Base-by-base conservation (phyloP, 2,888 invertebrate genomes). In the Lomographa bimaculata region DNA sequence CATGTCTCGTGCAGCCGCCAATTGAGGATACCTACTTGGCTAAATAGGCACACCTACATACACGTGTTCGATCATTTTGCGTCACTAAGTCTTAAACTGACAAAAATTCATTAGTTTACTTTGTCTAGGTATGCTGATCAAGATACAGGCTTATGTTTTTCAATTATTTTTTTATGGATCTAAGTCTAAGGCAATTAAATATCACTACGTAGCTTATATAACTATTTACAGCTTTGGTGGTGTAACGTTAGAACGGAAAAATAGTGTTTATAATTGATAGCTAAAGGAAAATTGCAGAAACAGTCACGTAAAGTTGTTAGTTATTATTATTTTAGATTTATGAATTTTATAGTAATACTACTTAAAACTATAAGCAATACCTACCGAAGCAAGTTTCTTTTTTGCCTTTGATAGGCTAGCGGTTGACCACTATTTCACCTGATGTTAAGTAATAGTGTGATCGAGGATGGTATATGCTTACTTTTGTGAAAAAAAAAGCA, bases 71-170 rank as follows among this genome's bases (percentile, higher is more conserved):
- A 28, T 24, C 12, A 27, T 10, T 30, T 26, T 24, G 16, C 19
- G 34, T 35, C 29, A 35, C 21, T 12, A 27, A 14, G 19, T 28
- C 7, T 2, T 14, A 14, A 35, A 21, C 23, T 16, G 14, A 2
- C 21, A 30, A 23, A 40, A 40, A 40, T 19, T 23, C 19, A 14
- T 14, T 10, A 20, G 14, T 34, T 7, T 28, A 41, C 25, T 25
- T 25, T 20, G 28, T 20, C 41, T 35, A 41, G 41, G 35, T 16
- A 41, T 35, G 29, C 35, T 35, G 34, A 35, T 35, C 35, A 41
- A 41, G 35, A 35, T 35, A 21, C 20, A 8, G 20, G 7, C 16
- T 35, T 30, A 29, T 20, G 16, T 32, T 30, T 38, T 41, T 29
- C 35, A 29, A 35, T 41, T 35, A 35, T 2, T 23, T 41, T 41